Percentiles rank a stretch among this genome's conserved stretches.
phyloP scores from a whole-genome alignment of 2,113 vertebrate species.

The Aegypius monachus region DNA sequence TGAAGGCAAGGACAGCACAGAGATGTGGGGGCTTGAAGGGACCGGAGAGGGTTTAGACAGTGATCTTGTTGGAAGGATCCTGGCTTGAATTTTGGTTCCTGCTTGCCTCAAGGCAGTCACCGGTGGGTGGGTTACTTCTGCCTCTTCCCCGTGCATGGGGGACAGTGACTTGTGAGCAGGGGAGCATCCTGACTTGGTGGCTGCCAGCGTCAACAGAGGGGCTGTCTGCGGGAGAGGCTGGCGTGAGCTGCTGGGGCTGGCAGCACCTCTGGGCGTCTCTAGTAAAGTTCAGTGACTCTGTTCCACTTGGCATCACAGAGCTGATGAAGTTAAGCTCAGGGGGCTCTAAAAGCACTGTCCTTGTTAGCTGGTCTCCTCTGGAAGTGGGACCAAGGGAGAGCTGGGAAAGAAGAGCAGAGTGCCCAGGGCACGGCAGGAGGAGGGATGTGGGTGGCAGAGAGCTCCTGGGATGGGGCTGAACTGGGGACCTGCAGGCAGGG shows the following conservation, averaged over 20 bases:
- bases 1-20: background rate
- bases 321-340: background rate
- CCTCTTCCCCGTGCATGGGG: accelerated
- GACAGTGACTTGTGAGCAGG: background rate
- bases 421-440: background rate
- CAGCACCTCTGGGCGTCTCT: background rate
- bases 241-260: background rate
- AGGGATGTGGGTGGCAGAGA: background rate
- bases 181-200: background rate
- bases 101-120: background rate
- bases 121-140: background rate
- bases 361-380: background rate
- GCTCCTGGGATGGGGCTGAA: background rate
- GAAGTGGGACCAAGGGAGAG: background rate
- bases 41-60: background rate
- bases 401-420: background rate
- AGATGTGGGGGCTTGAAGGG: background rate
- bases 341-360: background rate
- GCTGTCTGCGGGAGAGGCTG: background rate
- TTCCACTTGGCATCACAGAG: slow-evolving; percentile 31
- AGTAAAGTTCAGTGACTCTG: slow-evolving; percentile 42
- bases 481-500: background rate
- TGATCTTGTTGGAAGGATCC: background rate
- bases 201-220: background rate
- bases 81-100: background rate